A percentile compares a stretch with the other conserved stretches of the same genome.
Evolutionary conservation across 2,888 invertebrate species (phyloP).

Genomic region (Horisme vitalbata): DNA sequence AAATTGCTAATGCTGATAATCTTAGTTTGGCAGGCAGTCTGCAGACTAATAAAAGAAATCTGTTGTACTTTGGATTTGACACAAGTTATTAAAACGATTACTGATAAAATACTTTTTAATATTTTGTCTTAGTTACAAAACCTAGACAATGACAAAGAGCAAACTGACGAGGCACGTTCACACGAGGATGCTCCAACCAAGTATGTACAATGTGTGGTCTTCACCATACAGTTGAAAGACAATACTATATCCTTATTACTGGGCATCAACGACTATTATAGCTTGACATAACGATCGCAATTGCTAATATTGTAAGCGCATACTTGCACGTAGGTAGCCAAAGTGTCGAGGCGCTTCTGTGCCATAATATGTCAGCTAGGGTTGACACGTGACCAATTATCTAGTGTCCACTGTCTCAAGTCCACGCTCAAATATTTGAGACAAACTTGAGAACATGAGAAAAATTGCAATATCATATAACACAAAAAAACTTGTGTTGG

Average conservation of each 20-base stretch:
- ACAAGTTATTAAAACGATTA: too few species aligned
- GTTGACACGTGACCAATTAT: constrained; percentile 19
- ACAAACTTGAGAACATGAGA: not conserved
- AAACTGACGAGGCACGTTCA: constrained; percentile 27
- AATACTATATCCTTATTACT: constrained; percentile 16
- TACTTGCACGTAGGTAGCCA: constrained; percentile 35
- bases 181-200: constrained; percentile 30
- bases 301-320: constrained; percentile 28
- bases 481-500: too few species aligned
- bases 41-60: too few species aligned
- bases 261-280: constrained; percentile 26
- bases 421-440: not conserved
- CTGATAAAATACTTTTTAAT: too few species aligned
- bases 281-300: constrained; percentile 11
- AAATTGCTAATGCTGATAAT: too few species aligned
- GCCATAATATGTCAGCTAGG: constrained; percentile 27
- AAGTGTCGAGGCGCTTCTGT: constrained; percentile 35
- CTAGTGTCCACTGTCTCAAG: not conserved
- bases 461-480: not conserved
- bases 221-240: constrained; percentile 15
- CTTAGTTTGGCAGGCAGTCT: too few species aligned
- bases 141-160: constrained; percentile 25
- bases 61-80: too few species aligned
- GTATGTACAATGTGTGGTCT: constrained; percentile 27
- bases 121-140: too few species aligned